phyloP scores from a whole-genome alignment of 2,113 vertebrate species.

The Callopanchax toddi region DNA sequence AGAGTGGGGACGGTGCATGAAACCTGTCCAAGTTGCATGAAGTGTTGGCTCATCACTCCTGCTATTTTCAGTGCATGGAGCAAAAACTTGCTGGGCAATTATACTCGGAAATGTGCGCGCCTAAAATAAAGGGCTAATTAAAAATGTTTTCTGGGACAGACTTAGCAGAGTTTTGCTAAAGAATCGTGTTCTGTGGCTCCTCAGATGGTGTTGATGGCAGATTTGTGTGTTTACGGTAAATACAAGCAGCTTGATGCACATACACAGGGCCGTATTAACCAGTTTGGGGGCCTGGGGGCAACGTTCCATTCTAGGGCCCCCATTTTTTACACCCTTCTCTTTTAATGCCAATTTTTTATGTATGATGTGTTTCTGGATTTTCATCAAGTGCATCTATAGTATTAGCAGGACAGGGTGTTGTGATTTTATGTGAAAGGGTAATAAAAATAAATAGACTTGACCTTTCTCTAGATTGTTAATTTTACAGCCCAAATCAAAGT shows the following conservation, averaged over 20 bases:
- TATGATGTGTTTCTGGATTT: background rate
- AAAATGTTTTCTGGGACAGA: slow-evolving; percentile 34
- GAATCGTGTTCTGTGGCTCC: background rate
- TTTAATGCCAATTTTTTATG: background rate
- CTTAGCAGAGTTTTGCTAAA: slow-evolving; percentile 23
- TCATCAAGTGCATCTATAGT: background rate
- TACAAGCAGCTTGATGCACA: slow-evolving; percentile 45
- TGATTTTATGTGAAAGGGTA: background rate
- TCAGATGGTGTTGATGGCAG: slow-evolving; percentile 44
- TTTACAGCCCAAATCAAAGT: background rate
- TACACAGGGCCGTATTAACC: background rate
- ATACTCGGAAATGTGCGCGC: slow-evolving; percentile 25
- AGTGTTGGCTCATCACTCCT: slow-evolving; percentile 50
- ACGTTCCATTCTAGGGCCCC: background rate
- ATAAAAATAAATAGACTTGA: background rate
- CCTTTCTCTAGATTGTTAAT: background rate
- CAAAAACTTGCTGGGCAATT: slow-evolving; percentile 35
- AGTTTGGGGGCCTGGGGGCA: background rate
- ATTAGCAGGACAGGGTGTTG: background rate
- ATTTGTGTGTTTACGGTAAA: slow-evolving; percentile 51
- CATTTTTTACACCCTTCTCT: background rate
- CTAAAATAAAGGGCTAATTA: slow-evolving; percentile 50
- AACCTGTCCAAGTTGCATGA: slow-evolving; percentile 38
- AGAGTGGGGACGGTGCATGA: slow-evolving; percentile 29
- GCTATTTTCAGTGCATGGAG: slow-evolving; percentile 47